Percentiles rank a stretch among this genome's conserved stretches.
These are phyloP conservation scores for Apamea sordens DNA, from an alignment of 2,888 invertebrate species.

Conservation along the genomic window DNA sequence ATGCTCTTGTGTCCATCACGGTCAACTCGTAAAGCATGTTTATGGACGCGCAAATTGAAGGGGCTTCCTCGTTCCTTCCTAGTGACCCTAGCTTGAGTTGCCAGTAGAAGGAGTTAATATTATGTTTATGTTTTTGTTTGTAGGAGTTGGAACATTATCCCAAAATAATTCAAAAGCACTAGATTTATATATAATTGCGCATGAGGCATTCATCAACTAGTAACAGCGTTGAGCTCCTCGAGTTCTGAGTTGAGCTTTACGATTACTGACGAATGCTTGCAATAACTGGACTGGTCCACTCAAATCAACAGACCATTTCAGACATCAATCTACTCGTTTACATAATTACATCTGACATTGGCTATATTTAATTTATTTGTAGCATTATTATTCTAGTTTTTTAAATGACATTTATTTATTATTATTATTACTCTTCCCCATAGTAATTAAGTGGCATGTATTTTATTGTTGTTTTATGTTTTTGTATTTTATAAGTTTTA, in stretches of 20 bases:
- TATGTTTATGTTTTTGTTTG: slow-evolving; percentile 7
- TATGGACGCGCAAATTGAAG: slow-evolving; percentile 78
- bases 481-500: too few species aligned
- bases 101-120: slow-evolving; percentile 31
- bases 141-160: not conserved
- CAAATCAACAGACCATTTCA: not conserved
- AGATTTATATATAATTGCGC: not conserved
- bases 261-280: too few species aligned
- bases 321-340: too few species aligned
- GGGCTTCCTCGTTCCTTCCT: slow-evolving; percentile 75
- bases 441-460: too few species aligned
- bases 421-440: too few species aligned
- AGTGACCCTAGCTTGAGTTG: slow-evolving; percentile 64
- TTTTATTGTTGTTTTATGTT: too few species aligned
- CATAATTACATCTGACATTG: too few species aligned
- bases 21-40: slow-evolving; percentile 78
- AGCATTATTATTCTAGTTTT: too few species aligned
- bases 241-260: too few species aligned
- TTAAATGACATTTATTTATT: too few species aligned
- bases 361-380: too few species aligned
- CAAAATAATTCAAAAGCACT: not conserved
- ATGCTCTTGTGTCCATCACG: slow-evolving; percentile 73
- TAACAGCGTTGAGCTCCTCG: not conserved
- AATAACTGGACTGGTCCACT: too few species aligned
- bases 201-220: not conserved